Base-by-base conservation (phyloP, 2,113 vertebrate species). In the Sinocyclocheilus grahami region DNA sequence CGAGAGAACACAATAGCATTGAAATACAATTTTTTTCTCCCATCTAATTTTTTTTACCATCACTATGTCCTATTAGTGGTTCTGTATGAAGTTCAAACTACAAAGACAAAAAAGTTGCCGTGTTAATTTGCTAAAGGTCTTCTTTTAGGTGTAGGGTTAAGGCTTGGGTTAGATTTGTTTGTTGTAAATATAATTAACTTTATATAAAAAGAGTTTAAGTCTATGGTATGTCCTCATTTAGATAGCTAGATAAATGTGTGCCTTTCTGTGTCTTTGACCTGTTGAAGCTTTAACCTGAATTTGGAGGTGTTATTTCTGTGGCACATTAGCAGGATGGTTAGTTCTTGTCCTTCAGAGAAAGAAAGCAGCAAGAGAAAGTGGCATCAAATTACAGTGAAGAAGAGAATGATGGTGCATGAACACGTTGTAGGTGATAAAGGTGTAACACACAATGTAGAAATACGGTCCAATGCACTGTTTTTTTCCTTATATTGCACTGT, bases 291-390 rank as follows among this genome's bases (percentile, higher is more conserved):
- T 78, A 75, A 46, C 85, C 85, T 81, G 67, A 27, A 62, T 81
- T 86, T 62, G 16, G 67, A 33, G 63, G 39, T n/a, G 69, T 72
- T 86, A 81, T 86, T 82, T 86, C 78, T 81, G 48, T 55, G 24
- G 33, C 78, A 86, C 53, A 81, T 72, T 72, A 80, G 30, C 33
- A 46, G 12, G 22, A 80, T 74, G 71, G 67, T n/a, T 74, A 6
- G 37, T 74, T 74, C n/a, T 42, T 74, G 71, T 74, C 37, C 71
- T 74, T 74, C 20, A 74, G 33, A 42, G 71, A 42, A 5, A 42
- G 20, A 72, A 42, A 72, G 69, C 37, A 72, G 69, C 10, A n/a
- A 8, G 37, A 42, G 69, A 42, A 72, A 11, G 37, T 39, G 69
- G 9, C 37, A 72, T 72, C 9, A 39, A 42, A 39, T 42, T 72